Evolutionary conservation across 2,797 vertebrate species (phyloP).

Genomic region (Anabas testudineus): DNA sequence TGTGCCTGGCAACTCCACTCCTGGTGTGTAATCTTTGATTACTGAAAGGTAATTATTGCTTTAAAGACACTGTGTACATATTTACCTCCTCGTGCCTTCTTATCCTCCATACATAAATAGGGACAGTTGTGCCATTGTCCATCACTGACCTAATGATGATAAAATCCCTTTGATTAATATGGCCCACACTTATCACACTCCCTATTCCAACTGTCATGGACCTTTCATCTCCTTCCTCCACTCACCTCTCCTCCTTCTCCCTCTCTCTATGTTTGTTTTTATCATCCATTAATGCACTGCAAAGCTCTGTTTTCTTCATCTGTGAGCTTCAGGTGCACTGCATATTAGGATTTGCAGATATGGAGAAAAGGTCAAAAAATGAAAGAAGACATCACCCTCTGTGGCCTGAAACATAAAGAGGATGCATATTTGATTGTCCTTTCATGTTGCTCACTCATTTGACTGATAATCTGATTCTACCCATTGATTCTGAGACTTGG

Average conservation of each 20-base stretch:
- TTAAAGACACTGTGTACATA: neutral
- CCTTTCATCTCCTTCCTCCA: constrained; percentile 7
- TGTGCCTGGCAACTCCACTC: neutral
- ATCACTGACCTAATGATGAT: constrained; percentile 77
- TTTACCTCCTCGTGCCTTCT: neutral
- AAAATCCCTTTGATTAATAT: constrained; percentile 71
- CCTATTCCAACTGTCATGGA: constrained; percentile 14
- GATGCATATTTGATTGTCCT: neutral
- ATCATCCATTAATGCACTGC: constrained; percentile 17
- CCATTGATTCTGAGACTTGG: neutral
- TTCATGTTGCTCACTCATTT: constrained; percentile 1
- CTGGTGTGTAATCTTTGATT: constrained; percentile 38
- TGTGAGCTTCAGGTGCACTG: neutral
- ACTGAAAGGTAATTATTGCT: constrained; percentile 40
- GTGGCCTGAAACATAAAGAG: neutral
- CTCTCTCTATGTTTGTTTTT: neutral
- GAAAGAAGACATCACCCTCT: constrained; percentile 12
- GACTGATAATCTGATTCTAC: constrained; percentile 20
- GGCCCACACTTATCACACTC: constrained; percentile 26
- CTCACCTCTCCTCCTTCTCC: neutral
- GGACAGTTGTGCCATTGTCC: constrained; percentile 56
- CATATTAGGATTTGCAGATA: constrained; percentile 11
- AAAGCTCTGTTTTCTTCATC: constrained; percentile 21
- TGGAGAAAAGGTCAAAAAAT: neutral
- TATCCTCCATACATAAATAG: constrained; percentile 38